Percentiles rank a stretch among this genome's conserved stretches.
phyloP scores from a whole-genome alignment of 2,888 invertebrate genomes.

The Xanthorhoe spadicearia region DNA sequence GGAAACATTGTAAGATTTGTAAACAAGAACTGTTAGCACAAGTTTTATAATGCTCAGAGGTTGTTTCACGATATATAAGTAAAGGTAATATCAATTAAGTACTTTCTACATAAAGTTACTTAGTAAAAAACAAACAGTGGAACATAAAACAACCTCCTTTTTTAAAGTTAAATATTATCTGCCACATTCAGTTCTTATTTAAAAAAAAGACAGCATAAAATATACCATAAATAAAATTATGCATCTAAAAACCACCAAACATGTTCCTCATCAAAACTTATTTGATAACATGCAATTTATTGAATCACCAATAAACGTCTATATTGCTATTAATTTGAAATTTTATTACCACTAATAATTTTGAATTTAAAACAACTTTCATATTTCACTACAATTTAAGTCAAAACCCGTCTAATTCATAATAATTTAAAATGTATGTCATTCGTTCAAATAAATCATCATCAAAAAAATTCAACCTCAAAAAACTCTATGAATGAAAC shows the following conservation, averaged over 20 bases:
- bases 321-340: slow-evolving; percentile 1
- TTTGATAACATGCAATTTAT: neutral
- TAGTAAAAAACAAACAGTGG: too few species aligned
- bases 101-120: too few species aligned
- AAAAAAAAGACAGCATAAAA: too few species aligned
- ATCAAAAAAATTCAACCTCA: slow-evolving; percentile 19
- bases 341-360: slow-evolving; percentile 3
- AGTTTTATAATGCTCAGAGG: neutral
- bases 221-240: too few species aligned
- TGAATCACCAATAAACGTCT: neutral
- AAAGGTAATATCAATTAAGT: too few species aligned
- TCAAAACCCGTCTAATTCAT: slow-evolving; percentile 10
- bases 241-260: neutral
- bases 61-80: too few species aligned
- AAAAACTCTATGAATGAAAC: slow-evolving; percentile 27
- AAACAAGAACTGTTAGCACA: neutral
- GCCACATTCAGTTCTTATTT: too few species aligned
- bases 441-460: slow-evolving; percentile 17
- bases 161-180: too few species aligned
- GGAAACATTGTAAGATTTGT: slow-evolving; percentile 4
- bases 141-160: too few species aligned
- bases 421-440: slow-evolving; percentile 16
- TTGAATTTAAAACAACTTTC: slow-evolving; percentile 5
- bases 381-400: neutral
- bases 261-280: neutral